These are phyloP conservation scores for Drosophila lowei DNA, from an alignment of 1,140 invertebrate genomes.

Conservation along the genomic window DNA sequence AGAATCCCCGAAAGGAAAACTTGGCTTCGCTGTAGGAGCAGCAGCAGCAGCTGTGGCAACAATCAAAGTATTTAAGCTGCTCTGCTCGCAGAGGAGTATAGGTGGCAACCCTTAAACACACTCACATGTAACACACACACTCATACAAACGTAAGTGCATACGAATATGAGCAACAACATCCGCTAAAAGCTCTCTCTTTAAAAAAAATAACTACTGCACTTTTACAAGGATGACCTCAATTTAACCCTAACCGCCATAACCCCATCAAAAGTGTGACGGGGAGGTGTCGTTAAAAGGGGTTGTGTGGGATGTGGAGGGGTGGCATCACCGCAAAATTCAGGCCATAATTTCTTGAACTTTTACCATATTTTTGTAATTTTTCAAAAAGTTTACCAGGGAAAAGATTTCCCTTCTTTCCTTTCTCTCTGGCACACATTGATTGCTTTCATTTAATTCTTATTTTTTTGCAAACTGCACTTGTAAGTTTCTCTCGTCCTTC, in stretches of 20 bases:
- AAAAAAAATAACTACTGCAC: no score
- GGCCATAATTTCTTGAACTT: conserved; percentile 22
- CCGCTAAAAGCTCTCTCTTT: no score
- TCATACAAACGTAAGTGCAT: no score
- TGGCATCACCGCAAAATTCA: not conserved
- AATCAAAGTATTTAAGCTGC: conserved; percentile 4
- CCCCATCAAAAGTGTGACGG: no score
- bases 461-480: conserved; percentile 66
- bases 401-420: conserved; percentile 2
- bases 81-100: no score
- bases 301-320: no score
- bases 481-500: conserved; percentile 40
- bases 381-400: conserved; percentile 26
- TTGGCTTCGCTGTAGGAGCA: not conserved
- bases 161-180: no score
- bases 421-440: conserved; percentile 38
- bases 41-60: conserved; percentile 22
- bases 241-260: no score
- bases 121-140: no score
- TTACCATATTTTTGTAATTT: conserved; percentile 66
- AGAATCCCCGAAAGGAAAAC: conserved; percentile 14
- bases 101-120: no score
- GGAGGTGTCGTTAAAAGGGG: no score
- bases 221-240: no score
- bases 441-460: conserved; percentile 33